Conservation (phyloP, 2,888 invertebrate genomes). For the Oasisia sp. region DNA sequence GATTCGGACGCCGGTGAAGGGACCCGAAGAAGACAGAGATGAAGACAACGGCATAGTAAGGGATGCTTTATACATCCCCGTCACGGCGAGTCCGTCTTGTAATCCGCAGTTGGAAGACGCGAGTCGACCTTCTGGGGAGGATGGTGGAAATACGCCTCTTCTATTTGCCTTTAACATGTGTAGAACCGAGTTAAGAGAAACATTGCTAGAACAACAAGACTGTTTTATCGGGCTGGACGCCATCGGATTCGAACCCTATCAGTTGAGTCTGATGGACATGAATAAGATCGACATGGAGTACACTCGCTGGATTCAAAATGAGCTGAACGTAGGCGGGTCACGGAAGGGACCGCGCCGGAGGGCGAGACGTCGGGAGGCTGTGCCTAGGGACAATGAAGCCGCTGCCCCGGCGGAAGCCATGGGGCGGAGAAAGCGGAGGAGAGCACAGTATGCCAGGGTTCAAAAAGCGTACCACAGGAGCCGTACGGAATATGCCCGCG, state of each 20-base stretch:
- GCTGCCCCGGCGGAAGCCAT: not conserved
- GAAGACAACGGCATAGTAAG: not conserved
- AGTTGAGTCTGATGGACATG: conserved; percentile 10
- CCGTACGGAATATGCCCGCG: not conserved
- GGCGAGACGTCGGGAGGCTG: not conserved
- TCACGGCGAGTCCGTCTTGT: not conserved
- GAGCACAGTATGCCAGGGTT: not conserved
- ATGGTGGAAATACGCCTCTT: not conserved
- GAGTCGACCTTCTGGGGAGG: not conserved
- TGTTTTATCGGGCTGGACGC: not conserved
- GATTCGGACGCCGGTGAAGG: too few species aligned
- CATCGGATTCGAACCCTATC: conserved; percentile 18
- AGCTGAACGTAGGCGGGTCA: not conserved
- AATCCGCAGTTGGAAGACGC: not conserved
- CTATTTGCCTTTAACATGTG: not conserved
- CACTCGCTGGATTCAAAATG: not conserved
- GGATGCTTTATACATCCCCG: not conserved
- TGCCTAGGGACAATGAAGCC: not conserved
- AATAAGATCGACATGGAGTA: not conserved
- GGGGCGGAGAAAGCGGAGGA: not conserved
- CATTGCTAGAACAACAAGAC: not conserved
- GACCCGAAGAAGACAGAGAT: too few species aligned
- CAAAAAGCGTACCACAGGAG: not conserved
- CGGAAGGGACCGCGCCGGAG: not conserved
- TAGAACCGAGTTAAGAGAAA: not conserved